Evolutionary conservation across 2,113 vertebrate species (phyloP), one percentile per base, ranked within the genome.

Genomic region (Nothoprocta perdicaria): DNA sequence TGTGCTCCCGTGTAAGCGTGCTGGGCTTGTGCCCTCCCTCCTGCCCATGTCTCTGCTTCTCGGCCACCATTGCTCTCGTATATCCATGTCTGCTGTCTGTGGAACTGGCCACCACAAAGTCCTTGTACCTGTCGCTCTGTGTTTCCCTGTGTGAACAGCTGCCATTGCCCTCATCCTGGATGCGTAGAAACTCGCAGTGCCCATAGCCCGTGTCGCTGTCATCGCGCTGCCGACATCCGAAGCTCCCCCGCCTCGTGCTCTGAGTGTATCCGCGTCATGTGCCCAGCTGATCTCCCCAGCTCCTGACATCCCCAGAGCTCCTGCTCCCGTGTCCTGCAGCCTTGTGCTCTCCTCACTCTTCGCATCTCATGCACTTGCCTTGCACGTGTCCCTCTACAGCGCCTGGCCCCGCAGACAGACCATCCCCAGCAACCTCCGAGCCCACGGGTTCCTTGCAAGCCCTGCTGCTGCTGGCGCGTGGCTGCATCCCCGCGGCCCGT

Each of bases 41-140:
- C 81, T 84, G 33, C 91, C 93, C 93, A 76, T 92, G 72, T 94
- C 35, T 94, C 91, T 96, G 95, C 94, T 96, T 96, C 76, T 84
- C 91, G 85, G 93, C 89, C 91, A 66, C 89, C 95, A 89, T 94
- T 80, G 91, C 91, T 95, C 87, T 96, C 9, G 79, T 85, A 71
- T 81, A 24, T 60, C 65, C 1, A n/a, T 95, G 91, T 96, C 79
- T 91, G 95, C 91, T 96, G 79, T 95, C 88, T 58, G 84, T 96
- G 94, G 84, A n/a, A 66, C 58, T 4, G 12, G 62, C 86, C 68
- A 19, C 81, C 86, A 82, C 86, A 26, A n/a, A 41, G 66, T 55
- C 81, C 38, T 41, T 41, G 91, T 93, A 22, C 1, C 29, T 91
- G 87, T 92, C 61, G 87, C 72, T 60, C 91, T 10, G 0, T 87